Percentiles rank a stretch among this genome's conserved stretches.
Conservation (phyloP, 2,797 vertebrate species). For the Epinephelus coioides region DNA sequence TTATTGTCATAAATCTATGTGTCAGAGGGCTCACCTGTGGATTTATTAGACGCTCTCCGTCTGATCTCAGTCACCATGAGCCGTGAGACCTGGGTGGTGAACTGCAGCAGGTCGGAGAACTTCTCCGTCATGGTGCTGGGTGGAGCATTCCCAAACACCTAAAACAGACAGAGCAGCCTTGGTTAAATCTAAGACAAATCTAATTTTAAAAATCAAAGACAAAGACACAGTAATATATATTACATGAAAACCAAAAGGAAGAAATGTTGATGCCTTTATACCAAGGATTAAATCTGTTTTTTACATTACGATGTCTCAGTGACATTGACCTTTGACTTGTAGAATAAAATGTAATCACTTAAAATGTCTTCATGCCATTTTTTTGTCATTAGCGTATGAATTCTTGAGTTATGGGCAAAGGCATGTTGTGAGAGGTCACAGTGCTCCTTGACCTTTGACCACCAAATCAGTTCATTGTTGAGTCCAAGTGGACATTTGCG, state of each 20-base stretch:
- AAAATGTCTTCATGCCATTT: too few species aligned
- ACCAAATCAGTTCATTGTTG: too few species aligned
- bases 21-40: conserved; percentile 91
- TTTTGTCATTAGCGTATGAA: too few species aligned
- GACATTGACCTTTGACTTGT: too few species aligned
- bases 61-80: conserved; percentile 99
- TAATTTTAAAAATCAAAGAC: not conserved
- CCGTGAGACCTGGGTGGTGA: conserved; percentile 98
- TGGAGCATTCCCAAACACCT: conserved; percentile 97
- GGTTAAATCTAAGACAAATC: not conserved
- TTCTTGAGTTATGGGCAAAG: too few species aligned
- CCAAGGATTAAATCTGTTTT: not conserved
- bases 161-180: not conserved
- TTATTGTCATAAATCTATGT: fast-evolving
- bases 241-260: not conserved
- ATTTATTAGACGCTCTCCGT: conserved; percentile 97
- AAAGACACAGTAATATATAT: not conserved
- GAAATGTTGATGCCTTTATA: not conserved
- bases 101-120: conserved; percentile 98
- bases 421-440: too few species aligned
- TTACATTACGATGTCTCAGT: too few species aligned
- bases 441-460: too few species aligned
- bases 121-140: conserved; percentile 98
- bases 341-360: too few species aligned
- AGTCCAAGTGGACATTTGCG: too few species aligned